phyloP scores from a whole-genome alignment of 2,113 vertebrate species.

The Elgaria multicarinata region DNA sequence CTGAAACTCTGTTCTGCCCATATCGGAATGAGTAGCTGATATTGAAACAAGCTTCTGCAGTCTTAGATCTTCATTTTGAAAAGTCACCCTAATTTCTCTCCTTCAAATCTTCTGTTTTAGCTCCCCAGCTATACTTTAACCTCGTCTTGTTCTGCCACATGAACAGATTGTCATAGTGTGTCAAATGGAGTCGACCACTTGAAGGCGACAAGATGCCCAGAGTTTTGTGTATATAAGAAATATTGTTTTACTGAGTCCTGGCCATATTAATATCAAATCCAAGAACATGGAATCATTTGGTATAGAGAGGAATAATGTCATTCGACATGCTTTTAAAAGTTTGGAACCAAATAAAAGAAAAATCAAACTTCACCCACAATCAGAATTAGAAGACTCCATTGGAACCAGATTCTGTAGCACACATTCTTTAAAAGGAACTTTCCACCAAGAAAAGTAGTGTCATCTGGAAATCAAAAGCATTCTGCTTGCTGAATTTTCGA shows the following conservation, averaged over 20 bases:
- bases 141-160: not conserved
- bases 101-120: not conserved
- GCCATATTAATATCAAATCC: constrained; percentile 4
- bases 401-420: constrained; percentile 10
- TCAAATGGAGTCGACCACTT: not conserved
- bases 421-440: not conserved
- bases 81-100: not conserved
- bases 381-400: not conserved
- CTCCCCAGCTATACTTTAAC: not conserved
- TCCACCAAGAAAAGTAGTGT: constrained; percentile 5
- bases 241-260: not conserved
- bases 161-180: not conserved
- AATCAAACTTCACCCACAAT: not conserved
- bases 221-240: not conserved
- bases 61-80: not conserved
- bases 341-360: constrained; percentile 20
- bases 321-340: not conserved
- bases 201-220: not conserved
- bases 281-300: constrained; percentile 3
- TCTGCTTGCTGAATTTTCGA: not conserved
- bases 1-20: not conserved
- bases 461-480: not conserved
- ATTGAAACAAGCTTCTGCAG: not conserved
- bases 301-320: not conserved
- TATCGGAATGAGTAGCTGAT: not conserved